Conservation (phyloP, 2,888 invertebrate species). For the Agrilus biguttatus region DNA sequence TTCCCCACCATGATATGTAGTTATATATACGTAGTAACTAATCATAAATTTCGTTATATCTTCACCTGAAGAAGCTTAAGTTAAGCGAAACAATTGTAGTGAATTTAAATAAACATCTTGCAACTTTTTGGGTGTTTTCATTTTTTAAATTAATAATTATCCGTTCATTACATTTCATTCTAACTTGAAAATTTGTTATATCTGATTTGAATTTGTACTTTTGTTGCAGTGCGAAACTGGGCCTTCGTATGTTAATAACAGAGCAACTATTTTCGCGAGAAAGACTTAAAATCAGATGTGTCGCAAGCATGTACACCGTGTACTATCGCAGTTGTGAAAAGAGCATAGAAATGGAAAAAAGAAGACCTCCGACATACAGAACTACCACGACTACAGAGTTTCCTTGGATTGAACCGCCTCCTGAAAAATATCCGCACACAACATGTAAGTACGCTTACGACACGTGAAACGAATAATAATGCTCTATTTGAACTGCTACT, state of each 20-base stretch:
- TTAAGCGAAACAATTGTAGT: no score
- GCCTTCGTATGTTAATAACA: constrained; percentile 21
- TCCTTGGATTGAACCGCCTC: constrained; percentile 7
- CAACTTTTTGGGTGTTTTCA: no score
- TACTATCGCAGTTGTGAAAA: constrained; percentile 55
- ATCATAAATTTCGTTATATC: no score
- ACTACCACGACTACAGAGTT: constrained; percentile 8
- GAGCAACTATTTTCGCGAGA: constrained; percentile 22
- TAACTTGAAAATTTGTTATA: no score
- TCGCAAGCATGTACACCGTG: constrained; percentile 48
- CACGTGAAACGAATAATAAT: background rate
- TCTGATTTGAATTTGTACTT: background rate
- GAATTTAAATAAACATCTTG: no score
- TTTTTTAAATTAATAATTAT: no score
- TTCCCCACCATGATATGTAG: no score
- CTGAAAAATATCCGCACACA: constrained; percentile 11
- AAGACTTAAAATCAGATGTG: constrained; percentile 42
- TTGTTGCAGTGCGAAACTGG: constrained; percentile 22
- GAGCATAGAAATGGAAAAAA: constrained; percentile 42
- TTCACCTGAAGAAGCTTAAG: no score
- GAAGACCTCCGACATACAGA: constrained; percentile 7
- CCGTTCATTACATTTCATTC: no score
- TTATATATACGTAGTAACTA: no score
- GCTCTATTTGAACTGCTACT: no score
- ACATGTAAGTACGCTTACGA: constrained; percentile 12